Evolutionary conservation across 2,888 invertebrate species (phyloP).

Genomic region (Teleogryllus oceanicus): DNA sequence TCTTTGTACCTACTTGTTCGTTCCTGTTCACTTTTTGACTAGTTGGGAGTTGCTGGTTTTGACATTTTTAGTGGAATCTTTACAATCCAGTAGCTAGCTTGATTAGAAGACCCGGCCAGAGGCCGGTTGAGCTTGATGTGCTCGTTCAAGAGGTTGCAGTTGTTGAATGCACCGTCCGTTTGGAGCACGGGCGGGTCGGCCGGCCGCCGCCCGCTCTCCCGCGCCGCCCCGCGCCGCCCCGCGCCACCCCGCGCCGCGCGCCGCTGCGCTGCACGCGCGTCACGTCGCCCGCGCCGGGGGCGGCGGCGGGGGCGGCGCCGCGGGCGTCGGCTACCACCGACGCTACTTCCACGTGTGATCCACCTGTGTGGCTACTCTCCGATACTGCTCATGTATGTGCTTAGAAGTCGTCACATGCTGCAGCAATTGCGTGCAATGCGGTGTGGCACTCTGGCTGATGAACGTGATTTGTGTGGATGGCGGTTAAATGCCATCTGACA

Average conservation of each 20-base stretch:
- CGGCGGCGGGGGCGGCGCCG: background rate
- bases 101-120: background rate
- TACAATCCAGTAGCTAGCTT: slow-evolving; percentile 12
- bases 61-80: slow-evolving; percentile 9
- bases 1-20: slow-evolving; percentile 18
- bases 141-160: slow-evolving; percentile 7
- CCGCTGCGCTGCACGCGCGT: background rate
- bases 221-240: too few relatives aligned
- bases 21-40: slow-evolving; percentile 18
- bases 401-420: too few relatives aligned
- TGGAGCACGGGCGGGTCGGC: slow-evolving; percentile 6
- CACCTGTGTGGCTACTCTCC: too few relatives aligned
- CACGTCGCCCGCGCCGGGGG: background rate
- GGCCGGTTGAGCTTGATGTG: slow-evolving; percentile 1
- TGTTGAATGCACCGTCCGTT: slow-evolving; percentile 1
- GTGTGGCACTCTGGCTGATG: too few relatives aligned
- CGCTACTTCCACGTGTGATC: too few relatives aligned
- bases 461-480: too few relatives aligned
- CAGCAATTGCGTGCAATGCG: too few relatives aligned
- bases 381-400: too few relatives aligned
- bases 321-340: too few relatives aligned
- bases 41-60: slow-evolving; percentile 18
- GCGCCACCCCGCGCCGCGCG: background rate
- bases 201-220: background rate
- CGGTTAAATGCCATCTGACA: too few relatives aligned